Conservation (phyloP, 2,797 vertebrate genomes). For the Phrynocephalus guinanensis region DNA sequence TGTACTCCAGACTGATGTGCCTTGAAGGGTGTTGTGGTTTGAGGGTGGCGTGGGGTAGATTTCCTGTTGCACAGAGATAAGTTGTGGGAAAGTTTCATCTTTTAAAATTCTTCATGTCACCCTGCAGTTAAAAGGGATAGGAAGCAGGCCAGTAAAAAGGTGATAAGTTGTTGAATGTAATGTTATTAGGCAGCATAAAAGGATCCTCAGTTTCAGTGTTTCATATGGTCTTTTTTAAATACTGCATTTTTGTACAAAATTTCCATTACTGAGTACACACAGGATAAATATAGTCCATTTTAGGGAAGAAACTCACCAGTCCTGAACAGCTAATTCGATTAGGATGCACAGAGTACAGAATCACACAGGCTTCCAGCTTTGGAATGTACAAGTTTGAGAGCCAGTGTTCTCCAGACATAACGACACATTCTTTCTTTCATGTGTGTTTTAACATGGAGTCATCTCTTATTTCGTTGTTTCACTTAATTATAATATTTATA, state of each 20-base stretch:
- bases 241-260: background rate
- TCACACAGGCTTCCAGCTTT: background rate
- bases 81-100: constrained; percentile 26
- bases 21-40: constrained; percentile 30
- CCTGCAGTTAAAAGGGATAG: constrained; percentile 5
- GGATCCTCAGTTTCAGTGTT: background rate
- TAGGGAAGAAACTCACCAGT: background rate
- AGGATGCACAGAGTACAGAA: background rate
- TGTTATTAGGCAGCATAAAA: background rate
- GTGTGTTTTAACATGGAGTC: background rate
- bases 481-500: too few species aligned
- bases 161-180: constrained; percentile 13
- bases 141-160: constrained; percentile 3
- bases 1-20: background rate
- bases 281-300: background rate
- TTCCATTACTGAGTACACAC: background rate
- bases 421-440: background rate
- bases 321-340: constrained; percentile 11
- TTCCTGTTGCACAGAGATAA: constrained; percentile 16
- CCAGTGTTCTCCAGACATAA: too few species aligned
- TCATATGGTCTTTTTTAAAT: background rate
- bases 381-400: too few species aligned
- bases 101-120: constrained; percentile 6
- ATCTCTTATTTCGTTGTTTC: too few species aligned
- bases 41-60: background rate